A percentile compares a stretch with the other conserved stretches of the same genome.
These are phyloP conservation scores for Temnothorax longispinosus DNA, from an alignment of 1,140 invertebrate genomes.

Conservation along the genomic window DNA sequence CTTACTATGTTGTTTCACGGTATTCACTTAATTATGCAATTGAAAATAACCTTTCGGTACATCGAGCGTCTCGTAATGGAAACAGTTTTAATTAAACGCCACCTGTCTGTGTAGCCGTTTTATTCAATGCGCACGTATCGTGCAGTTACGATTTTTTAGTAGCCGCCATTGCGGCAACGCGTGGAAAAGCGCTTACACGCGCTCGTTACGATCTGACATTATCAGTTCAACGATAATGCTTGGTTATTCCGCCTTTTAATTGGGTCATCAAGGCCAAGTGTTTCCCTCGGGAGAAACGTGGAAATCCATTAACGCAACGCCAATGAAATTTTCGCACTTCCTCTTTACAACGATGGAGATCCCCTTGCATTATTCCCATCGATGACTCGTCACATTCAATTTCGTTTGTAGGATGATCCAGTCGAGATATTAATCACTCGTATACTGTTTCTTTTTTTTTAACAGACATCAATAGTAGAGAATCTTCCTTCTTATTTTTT, in stretches of 20 bases:
- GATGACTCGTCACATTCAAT: constrained; percentile 27
- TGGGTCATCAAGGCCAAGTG: constrained; percentile 60
- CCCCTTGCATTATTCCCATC: constrained; percentile 15
- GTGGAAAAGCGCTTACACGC: constrained; percentile 53
- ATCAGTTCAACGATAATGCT: constrained; percentile 58
- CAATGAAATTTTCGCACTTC: constrained; percentile 32
- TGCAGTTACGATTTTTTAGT: constrained; percentile 36
- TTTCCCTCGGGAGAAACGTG: constrained; percentile 50
- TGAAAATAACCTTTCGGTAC: constrained; percentile 34
- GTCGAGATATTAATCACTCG: neutral
- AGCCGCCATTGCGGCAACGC: constrained; percentile 34
- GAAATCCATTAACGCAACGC: constrained; percentile 53
- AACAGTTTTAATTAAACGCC: constrained; percentile 57
- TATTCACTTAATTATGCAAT: constrained; percentile 36
- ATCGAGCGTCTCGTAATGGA: constrained; percentile 33
- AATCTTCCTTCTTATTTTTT: neutral
- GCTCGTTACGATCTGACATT: constrained; percentile 44
- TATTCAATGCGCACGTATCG: constrained; percentile 22
- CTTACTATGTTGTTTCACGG: constrained; percentile 30
- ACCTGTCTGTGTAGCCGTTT: neutral
- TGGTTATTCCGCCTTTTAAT: constrained; percentile 58
- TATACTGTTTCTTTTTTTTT: neutral
- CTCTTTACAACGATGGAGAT: neutral
- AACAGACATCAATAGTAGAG: neutral
- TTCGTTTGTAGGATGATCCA: neutral